phyloP scores from a whole-genome alignment of 2,888 invertebrate species.

The Sisyra terminalis region DNA sequence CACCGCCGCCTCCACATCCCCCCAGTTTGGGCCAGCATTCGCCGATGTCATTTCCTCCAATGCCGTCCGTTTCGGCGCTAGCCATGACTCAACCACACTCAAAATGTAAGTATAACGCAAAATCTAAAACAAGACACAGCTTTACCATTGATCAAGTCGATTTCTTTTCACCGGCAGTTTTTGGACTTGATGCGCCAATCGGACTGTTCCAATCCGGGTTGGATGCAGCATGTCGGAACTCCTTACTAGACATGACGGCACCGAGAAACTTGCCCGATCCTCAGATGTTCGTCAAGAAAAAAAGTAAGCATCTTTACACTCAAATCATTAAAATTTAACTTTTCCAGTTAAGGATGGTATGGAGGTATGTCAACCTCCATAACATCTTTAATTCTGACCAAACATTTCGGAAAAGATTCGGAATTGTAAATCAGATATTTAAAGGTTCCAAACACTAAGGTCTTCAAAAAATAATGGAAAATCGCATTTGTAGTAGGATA shows the following conservation, averaged over 20 bases:
- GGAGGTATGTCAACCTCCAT: no score
- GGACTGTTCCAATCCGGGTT: constrained; percentile 62
- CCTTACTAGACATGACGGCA: constrained; percentile 58
- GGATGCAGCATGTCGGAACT: constrained; percentile 56
- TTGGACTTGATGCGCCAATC: constrained; percentile 55
- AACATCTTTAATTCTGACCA: no score
- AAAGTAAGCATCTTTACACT: no score
- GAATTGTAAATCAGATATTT: no score
- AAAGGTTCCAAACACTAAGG: no score
- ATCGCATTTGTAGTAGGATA: background rate
- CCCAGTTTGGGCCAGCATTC: constrained; percentile 16
- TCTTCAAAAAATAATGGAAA: no score
- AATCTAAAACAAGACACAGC: background rate
- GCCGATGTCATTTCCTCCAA: constrained; percentile 54
- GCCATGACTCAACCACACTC: constrained; percentile 71
- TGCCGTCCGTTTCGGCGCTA: constrained; percentile 56
- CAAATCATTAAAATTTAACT: no score
- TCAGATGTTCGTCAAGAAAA: constrained; percentile 58
- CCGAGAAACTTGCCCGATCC: constrained; percentile 48
- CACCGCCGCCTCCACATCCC: constrained; percentile 7
- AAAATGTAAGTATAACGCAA: constrained; percentile 32
- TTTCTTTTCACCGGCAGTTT: constrained; percentile 36
- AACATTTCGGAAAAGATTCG: no score
- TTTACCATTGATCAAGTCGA: background rate
- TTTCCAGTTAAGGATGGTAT: no score